phyloP scores from a whole-genome alignment of 2,113 vertebrate genomes.

The Pungitius pungitius region DNA sequence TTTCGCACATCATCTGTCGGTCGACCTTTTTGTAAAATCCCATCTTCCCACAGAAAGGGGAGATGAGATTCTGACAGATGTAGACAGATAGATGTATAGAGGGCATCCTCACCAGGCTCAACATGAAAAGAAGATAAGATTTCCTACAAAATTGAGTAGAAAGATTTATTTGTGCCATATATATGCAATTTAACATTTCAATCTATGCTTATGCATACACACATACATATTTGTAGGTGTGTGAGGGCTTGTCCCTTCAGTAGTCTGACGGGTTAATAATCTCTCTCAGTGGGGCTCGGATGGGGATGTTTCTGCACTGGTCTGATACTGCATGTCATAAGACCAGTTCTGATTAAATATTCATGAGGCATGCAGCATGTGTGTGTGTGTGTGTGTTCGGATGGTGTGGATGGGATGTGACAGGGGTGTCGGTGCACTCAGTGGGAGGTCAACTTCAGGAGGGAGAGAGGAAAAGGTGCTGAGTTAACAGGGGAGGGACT shows the following conservation, averaged over 20 bases:
- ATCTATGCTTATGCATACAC: neutral
- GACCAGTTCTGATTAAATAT: slow-evolving; percentile 66
- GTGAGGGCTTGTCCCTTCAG: slow-evolving; percentile 5
- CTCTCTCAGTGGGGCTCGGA: slow-evolving; percentile 41
- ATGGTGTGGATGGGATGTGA: slow-evolving; percentile 41
- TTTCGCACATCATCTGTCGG: neutral
- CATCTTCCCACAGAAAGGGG: neutral
- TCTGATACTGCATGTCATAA: slow-evolving; percentile 65
- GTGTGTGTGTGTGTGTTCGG: slow-evolving; percentile 9
- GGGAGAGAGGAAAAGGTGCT: slow-evolving; percentile 59
- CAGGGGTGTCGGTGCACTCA: slow-evolving; percentile 60
- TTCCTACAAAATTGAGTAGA: neutral
- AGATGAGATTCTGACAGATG: neutral
- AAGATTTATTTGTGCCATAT: neutral
- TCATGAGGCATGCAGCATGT: slow-evolving; percentile 50
- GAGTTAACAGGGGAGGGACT: slow-evolving; percentile 68
- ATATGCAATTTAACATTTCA: neutral
- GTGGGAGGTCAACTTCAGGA: slow-evolving; percentile 68
- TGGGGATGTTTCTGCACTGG: slow-evolving; percentile 53
- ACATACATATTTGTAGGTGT: neutral
- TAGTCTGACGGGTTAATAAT: slow-evolving; percentile 32
- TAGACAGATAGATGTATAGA: neutral
- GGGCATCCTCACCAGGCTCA: neutral
- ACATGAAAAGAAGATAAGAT: neutral
- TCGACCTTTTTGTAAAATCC: neutral